Evolutionary conservation across 2,888 invertebrate genomes (phyloP), one percentile per base, ranked within the genome.

Genomic region (Chrysolina americana): DNA sequence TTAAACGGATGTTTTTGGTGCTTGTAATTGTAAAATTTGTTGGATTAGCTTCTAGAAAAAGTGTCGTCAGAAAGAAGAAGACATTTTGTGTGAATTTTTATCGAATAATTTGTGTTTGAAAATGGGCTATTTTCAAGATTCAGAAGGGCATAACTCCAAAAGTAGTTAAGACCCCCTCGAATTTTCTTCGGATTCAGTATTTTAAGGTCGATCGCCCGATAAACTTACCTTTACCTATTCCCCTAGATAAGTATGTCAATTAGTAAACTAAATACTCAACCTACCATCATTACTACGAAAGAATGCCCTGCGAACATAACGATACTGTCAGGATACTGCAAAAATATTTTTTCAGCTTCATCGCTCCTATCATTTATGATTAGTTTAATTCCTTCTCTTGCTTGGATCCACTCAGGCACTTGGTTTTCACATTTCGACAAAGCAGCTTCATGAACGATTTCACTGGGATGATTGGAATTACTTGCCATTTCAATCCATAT

Each of bases 281-380:
- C 74, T 84, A 90, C 90, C 89, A 90, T 89, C 79, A 90, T 89
- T 65, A 88, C 84, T 10, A 88, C 85, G 80, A 89, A 89, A 50
- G 89, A 88, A 83, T 89, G 88, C 13, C 90, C 90, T 44, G 89
- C 88, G 75, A 85, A 88, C 87, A 90, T 88, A 66, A 88, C 86
- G 62, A 89, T 85, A 79, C 87, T 89, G 53, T 89, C 87, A 15
- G 89, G 87, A 73, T 88, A 84, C 69, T 84, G 81, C 69, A 86
- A 83, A 81, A 90, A 90, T 68, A 90, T 81, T 64, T 82, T 82
- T 78, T 89, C 87, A 2, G 90, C 89, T 76, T 89, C 89, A 47
- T 85, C 82, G 65, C 86, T 84, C 70, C 86, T 86, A 78, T 90
- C 90, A 80, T 90, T 90, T 41, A 90, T 85, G 44, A 90, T 81